phyloP scores from a whole-genome alignment of 2,888 invertebrate species.

The Caenorhabditis zanzibari region DNA sequence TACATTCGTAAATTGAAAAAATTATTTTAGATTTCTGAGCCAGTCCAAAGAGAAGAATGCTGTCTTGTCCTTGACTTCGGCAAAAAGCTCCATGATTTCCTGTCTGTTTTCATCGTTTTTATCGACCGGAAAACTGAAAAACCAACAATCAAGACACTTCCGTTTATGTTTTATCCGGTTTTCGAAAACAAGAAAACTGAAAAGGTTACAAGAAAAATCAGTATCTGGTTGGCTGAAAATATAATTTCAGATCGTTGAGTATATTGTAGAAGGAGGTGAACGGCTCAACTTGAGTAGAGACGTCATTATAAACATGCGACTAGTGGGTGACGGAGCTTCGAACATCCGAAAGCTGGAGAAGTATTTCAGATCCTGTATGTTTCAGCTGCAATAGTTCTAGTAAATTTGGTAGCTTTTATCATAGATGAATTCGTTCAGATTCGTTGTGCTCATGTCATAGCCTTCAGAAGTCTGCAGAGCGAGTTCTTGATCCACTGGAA shows the following conservation, averaged over 20 bases:
- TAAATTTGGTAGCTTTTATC: too few species aligned
- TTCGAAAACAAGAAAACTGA: neutral
- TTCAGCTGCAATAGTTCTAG: too few species aligned
- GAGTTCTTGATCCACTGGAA: neutral
- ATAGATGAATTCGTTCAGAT: too few species aligned
- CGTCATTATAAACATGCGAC: neutral
- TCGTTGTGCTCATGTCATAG: neutral
- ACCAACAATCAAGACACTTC: neutral
- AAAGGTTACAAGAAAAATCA: neutral
- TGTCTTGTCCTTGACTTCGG: conserved; percentile 10
- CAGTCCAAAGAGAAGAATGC: neutral
- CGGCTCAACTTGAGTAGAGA: neutral
- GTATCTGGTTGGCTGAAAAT: neutral
- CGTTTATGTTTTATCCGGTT: neutral
- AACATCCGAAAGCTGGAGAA: neutral
- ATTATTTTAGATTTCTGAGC: neutral
- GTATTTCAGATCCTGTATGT: neutral
- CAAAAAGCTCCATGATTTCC: neutral
- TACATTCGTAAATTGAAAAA: neutral
- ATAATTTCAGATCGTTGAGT: neutral
- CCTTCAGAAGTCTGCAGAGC: conserved; percentile 3
- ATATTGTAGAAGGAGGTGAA: neutral
- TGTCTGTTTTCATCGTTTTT: neutral
- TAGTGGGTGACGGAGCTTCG: conserved; percentile 6
- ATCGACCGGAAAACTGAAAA: neutral